phyloP scores from a whole-genome alignment of 2,888 invertebrate genomes.

The Diploptera punctata region DNA sequence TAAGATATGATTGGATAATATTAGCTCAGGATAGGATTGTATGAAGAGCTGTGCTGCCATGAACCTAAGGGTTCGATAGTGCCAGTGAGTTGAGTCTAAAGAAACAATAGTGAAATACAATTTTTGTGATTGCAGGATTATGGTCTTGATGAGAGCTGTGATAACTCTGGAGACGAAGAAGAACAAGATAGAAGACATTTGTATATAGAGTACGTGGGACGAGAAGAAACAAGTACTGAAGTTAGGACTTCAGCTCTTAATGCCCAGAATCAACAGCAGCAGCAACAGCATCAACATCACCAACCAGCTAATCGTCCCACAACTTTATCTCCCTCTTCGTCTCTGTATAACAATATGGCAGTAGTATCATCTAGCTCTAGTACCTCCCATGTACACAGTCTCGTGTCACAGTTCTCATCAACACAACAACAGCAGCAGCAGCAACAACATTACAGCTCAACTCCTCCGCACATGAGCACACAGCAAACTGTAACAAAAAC shows the following conservation, averaged over 20 bases:
- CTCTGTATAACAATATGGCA: constrained; percentile 1
- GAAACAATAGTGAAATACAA: background rate
- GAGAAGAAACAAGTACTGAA: constrained; percentile 50
- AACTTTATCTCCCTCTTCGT: constrained; percentile 26
- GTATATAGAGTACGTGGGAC: constrained; percentile 42
- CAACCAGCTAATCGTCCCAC: constrained; percentile 44
- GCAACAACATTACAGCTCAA: background rate
- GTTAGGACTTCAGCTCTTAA: constrained; percentile 50
- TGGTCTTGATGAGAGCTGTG: constrained; percentile 77
- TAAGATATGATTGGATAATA: too few species aligned
- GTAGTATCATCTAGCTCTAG: background rate
- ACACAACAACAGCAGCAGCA: constrained; percentile 41
- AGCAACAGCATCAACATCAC: constrained; percentile 48
- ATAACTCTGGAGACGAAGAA: constrained; percentile 63
- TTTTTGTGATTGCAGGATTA: constrained; percentile 68
- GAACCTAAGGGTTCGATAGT: too few species aligned
- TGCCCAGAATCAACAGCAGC: constrained; percentile 45
- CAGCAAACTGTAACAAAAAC: constrained; percentile 1
- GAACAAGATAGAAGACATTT: constrained; percentile 47
- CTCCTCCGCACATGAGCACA: background rate
- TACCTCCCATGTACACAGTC: constrained; percentile 42
- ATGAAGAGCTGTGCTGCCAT: too few species aligned
- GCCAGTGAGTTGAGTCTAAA: too few species aligned
- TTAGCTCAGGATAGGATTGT: too few species aligned
- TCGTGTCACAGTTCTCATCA: constrained; percentile 42